Percentiles rank a stretch among this genome's conserved stretches.
These are phyloP conservation scores for Zygaena filipendulae DNA, from an alignment of 2,888 invertebrate genomes.

Conservation along the genomic window DNA sequence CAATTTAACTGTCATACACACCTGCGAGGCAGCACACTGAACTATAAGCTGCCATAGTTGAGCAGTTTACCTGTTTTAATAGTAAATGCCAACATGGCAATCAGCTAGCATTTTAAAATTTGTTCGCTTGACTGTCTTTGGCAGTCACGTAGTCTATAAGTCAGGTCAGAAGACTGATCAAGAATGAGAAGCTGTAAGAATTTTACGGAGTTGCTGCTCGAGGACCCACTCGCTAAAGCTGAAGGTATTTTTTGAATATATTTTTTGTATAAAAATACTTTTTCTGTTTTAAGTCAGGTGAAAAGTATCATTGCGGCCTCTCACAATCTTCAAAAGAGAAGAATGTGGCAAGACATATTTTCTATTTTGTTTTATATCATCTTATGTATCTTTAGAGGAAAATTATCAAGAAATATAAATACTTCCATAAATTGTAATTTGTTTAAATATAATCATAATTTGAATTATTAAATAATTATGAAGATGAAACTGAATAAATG, in stretches of 20 bases:
- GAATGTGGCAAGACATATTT: conserved; percentile 9
- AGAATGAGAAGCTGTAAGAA: conserved; percentile 61
- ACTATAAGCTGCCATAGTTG: too few species aligned
- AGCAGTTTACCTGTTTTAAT: too few species aligned
- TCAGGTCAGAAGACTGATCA: conserved; percentile 69
- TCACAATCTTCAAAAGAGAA: conserved; percentile 12
- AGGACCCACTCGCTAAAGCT: conserved; percentile 53
- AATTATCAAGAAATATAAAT: too few species aligned
- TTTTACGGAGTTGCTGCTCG: conserved; percentile 61
- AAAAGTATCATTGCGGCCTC: conserved; percentile 18
- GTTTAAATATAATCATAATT: too few species aligned
- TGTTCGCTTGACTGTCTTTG: conserved; percentile 67
- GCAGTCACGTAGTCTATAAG: conserved; percentile 69
- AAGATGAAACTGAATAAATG: too few species aligned
- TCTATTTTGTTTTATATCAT: too few species aligned
- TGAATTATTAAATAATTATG: too few species aligned
- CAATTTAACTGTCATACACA: conserved; percentile 31
- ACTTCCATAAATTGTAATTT: too few species aligned
- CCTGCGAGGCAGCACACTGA: conserved; percentile 24
- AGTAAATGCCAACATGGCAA: conserved; percentile 41
- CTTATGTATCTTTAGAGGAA: too few species aligned
- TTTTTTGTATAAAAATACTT: conserved; percentile 56
- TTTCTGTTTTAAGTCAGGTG: conserved; percentile 30
- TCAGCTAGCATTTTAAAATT: conserved; percentile 61
- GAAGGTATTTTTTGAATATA: conserved; percentile 66